Conservation (phyloP, 2,888 invertebrate species). For the Leptarthrus brevirostris region DNA sequence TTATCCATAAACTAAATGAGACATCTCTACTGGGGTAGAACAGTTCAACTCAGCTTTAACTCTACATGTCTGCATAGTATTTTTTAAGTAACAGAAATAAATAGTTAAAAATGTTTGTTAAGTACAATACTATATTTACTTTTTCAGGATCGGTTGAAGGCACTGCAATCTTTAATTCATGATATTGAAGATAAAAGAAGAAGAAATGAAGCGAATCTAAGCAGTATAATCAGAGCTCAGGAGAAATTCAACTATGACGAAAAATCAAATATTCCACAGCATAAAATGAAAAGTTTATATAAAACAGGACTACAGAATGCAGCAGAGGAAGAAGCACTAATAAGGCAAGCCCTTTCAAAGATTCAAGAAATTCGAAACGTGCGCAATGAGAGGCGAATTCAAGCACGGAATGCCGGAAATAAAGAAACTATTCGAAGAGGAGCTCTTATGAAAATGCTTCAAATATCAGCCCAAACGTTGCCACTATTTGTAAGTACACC, state of each 20-base stretch:
- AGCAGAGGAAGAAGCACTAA: constrained; percentile 83
- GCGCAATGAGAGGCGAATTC: constrained; percentile 87
- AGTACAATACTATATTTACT: too few species aligned
- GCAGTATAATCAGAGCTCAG: constrained; percentile 81
- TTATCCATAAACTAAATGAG: too few species aligned
- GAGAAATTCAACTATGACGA: constrained; percentile 72
- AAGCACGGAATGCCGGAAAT: constrained; percentile 85
- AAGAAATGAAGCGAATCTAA: constrained; percentile 84
- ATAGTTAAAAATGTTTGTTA: too few species aligned
- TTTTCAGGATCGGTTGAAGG: constrained; percentile 82
- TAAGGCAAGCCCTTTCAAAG: constrained; percentile 84
- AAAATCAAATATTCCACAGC: constrained; percentile 70
- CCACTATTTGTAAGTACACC: constrained; percentile 92
- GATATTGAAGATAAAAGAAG: constrained; percentile 84
- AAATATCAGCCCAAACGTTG: constrained; percentile 89
- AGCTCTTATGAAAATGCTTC: constrained; percentile 94
- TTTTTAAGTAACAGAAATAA: too few species aligned
- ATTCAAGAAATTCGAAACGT: constrained; percentile 92
- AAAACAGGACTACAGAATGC: constrained; percentile 84
- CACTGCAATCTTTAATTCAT: constrained; percentile 79
- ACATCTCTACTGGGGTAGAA: too few species aligned
- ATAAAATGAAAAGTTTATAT: constrained; percentile 84
- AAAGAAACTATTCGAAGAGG: constrained; percentile 94
- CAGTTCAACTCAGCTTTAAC: too few species aligned
- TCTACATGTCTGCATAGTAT: too few species aligned